Evolutionary conservation across 2,797 vertebrate genomes (phyloP), one percentile per base, ranked within the genome.

Genomic region (Taeniopygia guttata): DNA sequence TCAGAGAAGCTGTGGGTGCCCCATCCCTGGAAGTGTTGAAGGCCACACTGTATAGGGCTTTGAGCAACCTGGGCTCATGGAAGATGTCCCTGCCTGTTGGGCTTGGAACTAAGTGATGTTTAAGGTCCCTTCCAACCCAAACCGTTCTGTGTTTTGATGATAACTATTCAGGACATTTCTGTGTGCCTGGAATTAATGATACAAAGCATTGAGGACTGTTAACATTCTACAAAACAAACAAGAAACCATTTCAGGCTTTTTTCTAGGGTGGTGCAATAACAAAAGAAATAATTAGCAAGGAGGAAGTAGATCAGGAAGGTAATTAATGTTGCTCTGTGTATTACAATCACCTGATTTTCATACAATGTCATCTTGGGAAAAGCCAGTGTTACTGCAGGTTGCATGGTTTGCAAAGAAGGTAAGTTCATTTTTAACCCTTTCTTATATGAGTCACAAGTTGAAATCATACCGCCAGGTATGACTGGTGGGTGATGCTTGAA

Each of bases 251-350:
- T 78, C 75, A 69, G 69, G 34, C 8, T 75, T 79, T 79, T 92
- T 93, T 94, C 69, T 92, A 91, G 95, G 91, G 67, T 84, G 87
- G 93, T 36, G 70, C 79, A 56, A 11, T 81, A 69, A 87, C 73
- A 77, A 90, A 78, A 89, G 51, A 79, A 89, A 48, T 78, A 93
- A 95, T 96, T 92, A 91, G 30, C 49, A 63, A 81, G 69, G 55
- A 92, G 59, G 75, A 96, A 78, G 78, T 87, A 67, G 43, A 86
- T 62, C 40, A 76, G 59, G 45, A 73, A 86, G 63, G 51, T 64
- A 93, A 75, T 93, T 72, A 69, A 73, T 62, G 32, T 20, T 67
- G 19, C 16, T 83, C 70, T 59, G 32, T 82, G n/a, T 49, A 42
- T 69, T 90, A 70, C 30, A 67, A 30, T 55, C 66, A 86, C 17